These are phyloP conservation scores for Podilymbus podiceps DNA, from an alignment of 2,113 vertebrate species.

Conservation along the genomic window DNA sequence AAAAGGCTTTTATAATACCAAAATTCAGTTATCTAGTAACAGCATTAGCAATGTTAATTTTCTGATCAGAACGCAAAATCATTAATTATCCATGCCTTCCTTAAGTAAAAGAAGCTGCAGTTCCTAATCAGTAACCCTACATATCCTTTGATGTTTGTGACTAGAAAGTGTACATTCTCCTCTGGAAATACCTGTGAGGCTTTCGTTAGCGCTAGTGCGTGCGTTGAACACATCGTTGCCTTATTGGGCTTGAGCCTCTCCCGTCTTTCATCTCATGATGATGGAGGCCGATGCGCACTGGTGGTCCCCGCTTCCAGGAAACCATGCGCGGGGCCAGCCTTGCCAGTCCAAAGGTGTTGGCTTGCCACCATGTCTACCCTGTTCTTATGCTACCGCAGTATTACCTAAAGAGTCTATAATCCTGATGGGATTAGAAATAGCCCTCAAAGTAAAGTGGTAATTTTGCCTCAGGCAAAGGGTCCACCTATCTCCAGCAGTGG, in stretches of 20 bases:
- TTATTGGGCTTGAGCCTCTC: background rate
- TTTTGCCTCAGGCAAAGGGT: background rate
- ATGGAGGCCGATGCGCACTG: background rate
- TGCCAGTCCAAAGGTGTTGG: background rate
- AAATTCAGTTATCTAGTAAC: slow-evolving; percentile 59
- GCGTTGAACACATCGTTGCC: background rate
- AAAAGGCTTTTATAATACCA: slow-evolving; percentile 50
- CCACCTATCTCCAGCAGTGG: background rate
- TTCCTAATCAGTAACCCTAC: slow-evolving; percentile 31
- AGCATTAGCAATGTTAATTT: slow-evolving; percentile 64
- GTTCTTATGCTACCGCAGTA: background rate
- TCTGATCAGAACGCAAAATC: slow-evolving; percentile 64
- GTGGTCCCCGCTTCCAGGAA: background rate
- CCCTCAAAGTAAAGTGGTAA: background rate
- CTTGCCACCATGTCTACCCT: background rate
- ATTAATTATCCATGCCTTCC: slow-evolving; percentile 63
- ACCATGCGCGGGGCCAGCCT: background rate
- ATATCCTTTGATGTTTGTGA: slow-evolving; percentile 52
- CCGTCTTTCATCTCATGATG: rapidly evolving
- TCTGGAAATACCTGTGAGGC: slow-evolving; percentile 38
- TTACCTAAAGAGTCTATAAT: background rate
- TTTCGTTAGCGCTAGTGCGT: background rate
- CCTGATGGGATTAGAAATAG: rapidly evolving
- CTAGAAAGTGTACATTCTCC: background rate
- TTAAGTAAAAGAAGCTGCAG: slow-evolving; percentile 41